These are phyloP conservation scores for Antheraea assamensis DNA, from an alignment of 2,888 invertebrate species.

Conservation along the genomic window DNA sequence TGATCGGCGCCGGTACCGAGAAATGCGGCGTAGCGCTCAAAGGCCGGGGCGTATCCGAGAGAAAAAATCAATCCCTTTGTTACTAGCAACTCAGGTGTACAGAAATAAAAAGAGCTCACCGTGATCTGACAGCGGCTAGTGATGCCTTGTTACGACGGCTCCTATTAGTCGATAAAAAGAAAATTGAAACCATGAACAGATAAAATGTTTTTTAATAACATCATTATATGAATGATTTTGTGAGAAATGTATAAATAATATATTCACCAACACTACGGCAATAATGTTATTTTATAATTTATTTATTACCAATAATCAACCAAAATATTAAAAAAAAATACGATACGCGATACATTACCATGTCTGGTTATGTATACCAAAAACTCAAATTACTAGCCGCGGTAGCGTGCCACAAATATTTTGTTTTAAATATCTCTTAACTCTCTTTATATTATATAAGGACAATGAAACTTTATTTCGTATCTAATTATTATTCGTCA, in stretches of 20 bases:
- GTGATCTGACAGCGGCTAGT: constrained; percentile 58
- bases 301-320: not conserved
- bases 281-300: not conserved
- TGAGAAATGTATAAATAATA: not conserved
- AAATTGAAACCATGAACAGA: constrained; percentile 3
- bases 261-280: not conserved
- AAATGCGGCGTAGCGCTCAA: constrained; percentile 69
- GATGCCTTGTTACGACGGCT: constrained; percentile 48
- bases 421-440: no score
- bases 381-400: no score
- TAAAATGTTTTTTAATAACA: not conserved
- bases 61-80: constrained; percentile 77
- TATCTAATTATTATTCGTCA: not conserved
- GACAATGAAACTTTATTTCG: not conserved
- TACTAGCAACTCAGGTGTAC: constrained; percentile 79
- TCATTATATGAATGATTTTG: not conserved
- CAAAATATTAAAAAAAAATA: not conserved
- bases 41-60: constrained; percentile 64
- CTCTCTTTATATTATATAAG: no score
- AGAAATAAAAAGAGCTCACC: constrained; percentile 62
- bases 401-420: no score
- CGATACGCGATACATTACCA: no score
- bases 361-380: no score
- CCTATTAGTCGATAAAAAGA: constrained; percentile 54
- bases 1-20: constrained; percentile 67